Conservation (phyloP, 2,797 vertebrate genomes). For the Micropoecilia bifurca region DNA sequence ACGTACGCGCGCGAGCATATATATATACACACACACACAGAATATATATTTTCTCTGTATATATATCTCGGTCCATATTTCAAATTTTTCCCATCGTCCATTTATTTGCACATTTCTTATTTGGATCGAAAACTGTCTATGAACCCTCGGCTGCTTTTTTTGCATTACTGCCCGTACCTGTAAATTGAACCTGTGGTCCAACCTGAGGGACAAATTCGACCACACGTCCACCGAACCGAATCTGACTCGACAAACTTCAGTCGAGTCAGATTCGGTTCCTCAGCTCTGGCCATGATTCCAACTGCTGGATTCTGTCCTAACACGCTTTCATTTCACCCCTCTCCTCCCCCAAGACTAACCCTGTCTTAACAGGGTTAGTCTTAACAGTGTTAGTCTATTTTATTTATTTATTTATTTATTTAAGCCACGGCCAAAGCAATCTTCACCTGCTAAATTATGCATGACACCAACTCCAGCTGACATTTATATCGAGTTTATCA, state of each 20-base stretch:
- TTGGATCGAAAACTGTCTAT: constrained; percentile 39
- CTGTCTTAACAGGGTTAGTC: neutral
- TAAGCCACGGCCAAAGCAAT: neutral
- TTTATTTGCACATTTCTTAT: constrained; percentile 13
- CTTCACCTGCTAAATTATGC: constrained; percentile 30
- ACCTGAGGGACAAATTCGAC: constrained; percentile 91
- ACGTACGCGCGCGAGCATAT: neutral
- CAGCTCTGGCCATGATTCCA: constrained; percentile 32
- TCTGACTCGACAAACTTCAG: constrained; percentile 68
- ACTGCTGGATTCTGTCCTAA: neutral
- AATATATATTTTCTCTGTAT: no score
- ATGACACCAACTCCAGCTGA: constrained; percentile 20
- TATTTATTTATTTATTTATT: neutral
- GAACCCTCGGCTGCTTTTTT: constrained; percentile 65
- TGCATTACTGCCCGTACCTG: constrained; percentile 68
- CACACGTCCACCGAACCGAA: constrained; percentile 79
- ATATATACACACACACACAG: neutral
- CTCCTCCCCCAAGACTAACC: no score
- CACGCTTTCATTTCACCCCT: neutral
- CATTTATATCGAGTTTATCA: constrained; percentile 35
- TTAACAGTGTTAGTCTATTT: neutral
- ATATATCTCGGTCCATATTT: no score
- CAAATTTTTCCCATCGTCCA: no score
- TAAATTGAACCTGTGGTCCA: constrained; percentile 83
- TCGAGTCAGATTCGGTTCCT: constrained; percentile 59